A percentile compares a stretch with the other conserved stretches of the same genome.
Conservation (phyloP, 2,797 vertebrate species). For the Calcarius lapponicus region DNA sequence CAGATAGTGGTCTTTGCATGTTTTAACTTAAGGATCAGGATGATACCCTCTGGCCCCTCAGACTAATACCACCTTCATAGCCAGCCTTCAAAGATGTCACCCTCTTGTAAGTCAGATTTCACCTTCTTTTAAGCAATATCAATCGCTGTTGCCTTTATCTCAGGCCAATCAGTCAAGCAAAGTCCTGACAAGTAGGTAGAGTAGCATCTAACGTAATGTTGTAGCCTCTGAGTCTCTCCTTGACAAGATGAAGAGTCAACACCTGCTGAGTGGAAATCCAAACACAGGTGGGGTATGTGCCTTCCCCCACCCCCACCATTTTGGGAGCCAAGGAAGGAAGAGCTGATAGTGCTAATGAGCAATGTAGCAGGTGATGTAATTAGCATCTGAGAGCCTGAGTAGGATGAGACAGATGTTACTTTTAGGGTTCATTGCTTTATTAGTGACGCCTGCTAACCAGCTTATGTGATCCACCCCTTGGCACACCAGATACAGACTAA, state of each 20-base stretch:
- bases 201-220: not conserved
- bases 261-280: not conserved
- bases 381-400: not conserved
- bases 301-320: not conserved
- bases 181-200: not conserved
- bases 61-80: not conserved
- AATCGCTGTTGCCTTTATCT: not conserved
- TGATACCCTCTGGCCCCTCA: not conserved
- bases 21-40: not conserved
- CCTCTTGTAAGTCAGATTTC: not conserved
- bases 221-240: not conserved
- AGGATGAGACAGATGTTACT: conserved; percentile 20
- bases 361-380: not conserved
- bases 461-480: not conserved
- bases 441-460: not conserved
- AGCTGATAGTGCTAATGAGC: not conserved
- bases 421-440: not conserved
- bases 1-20: not conserved
- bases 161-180: not conserved
- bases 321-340: not conserved
- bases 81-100: not conserved
- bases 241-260: not conserved
- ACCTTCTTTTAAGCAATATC: not conserved
- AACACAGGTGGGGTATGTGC: not conserved
- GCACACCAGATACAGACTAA: not conserved